Evolutionary conservation across 2,888 invertebrate genomes (phyloP).

Genomic region (Crepidodera aurea): DNA sequence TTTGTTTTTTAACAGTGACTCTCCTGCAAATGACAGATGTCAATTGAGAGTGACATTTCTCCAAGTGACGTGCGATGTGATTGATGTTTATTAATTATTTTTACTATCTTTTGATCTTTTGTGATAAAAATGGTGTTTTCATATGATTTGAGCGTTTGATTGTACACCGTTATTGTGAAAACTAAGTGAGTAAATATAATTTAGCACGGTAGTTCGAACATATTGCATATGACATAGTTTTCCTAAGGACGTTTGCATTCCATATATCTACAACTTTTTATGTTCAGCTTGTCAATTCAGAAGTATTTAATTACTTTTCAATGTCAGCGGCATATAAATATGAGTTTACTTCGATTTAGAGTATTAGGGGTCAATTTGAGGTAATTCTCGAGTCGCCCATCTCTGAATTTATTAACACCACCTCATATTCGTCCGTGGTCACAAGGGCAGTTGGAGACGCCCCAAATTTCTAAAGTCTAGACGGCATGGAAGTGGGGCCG

Average conservation of each 20-base stretch:
- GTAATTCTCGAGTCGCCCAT: not conserved
- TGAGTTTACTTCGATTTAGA: conserved; percentile 1
- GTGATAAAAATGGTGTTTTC: conserved; percentile 40
- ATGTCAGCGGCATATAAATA: conserved; percentile 20
- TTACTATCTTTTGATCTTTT: conserved; percentile 41
- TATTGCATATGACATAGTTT: conserved; percentile 26
- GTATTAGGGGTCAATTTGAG: not conserved
- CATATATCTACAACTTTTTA: conserved; percentile 22
- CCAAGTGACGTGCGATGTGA: conserved; percentile 34
- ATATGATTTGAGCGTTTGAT: conserved; percentile 34
- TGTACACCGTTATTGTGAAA: conserved; percentile 23
- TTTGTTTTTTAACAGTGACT: conserved; percentile 2
- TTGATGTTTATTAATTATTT: conserved; percentile 36
- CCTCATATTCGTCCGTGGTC: conserved; percentile 10
- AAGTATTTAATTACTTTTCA: conserved; percentile 26
- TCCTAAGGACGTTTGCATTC: conserved; percentile 28
- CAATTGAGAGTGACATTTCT: conserved; percentile 20
- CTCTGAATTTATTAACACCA: not conserved
- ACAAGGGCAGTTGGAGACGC: conserved; percentile 36
- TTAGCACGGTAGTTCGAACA: conserved; percentile 4
- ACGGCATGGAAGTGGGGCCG: conserved; percentile 16
- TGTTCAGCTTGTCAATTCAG: conserved; percentile 24
- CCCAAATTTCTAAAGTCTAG: conserved; percentile 29
- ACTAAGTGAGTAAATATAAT: conserved; percentile 22
- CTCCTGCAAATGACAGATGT: conserved; percentile 15